Conservation (phyloP, 1,140 invertebrate genomes). For the Protaetia brevitarsis region DNA sequence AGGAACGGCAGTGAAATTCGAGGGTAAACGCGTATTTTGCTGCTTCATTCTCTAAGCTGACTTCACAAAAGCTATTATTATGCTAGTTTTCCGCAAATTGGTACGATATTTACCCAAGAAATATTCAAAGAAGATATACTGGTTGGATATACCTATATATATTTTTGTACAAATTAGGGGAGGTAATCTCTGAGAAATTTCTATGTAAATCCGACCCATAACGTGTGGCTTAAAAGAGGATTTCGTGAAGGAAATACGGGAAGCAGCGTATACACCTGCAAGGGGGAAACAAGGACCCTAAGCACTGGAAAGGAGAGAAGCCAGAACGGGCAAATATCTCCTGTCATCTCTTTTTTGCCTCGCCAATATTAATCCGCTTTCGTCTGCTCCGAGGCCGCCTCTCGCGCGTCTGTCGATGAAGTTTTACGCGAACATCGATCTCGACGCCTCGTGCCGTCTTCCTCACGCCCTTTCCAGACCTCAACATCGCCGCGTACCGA, state of each 20-base stretch:
- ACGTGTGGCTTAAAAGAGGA: neutral
- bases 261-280: neutral
- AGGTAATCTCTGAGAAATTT: neutral
- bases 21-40: too few relatives aligned
- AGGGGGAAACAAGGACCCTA: neutral
- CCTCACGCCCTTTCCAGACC: neutral
- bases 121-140: neutral
- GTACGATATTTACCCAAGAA: neutral
- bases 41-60: neutral
- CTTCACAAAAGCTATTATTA: neutral
- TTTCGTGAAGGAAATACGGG: neutral
- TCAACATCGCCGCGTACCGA: neutral
- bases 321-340: neutral
- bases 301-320: neutral
- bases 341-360: neutral
- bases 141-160: neutral
- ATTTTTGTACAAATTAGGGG: neutral
- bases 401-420: slow-evolving; percentile 8
- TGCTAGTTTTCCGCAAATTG: neutral
- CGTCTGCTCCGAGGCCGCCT: neutral
- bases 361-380: slow-evolving; percentile 5
- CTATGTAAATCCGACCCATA: neutral
- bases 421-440: slow-evolving; percentile 6
- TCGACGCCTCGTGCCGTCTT: neutral
- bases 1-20: too few relatives aligned